Evolutionary conservation across 1,140 invertebrate species (phyloP).

Genomic region (Drosophila mojavensis): DNA sequence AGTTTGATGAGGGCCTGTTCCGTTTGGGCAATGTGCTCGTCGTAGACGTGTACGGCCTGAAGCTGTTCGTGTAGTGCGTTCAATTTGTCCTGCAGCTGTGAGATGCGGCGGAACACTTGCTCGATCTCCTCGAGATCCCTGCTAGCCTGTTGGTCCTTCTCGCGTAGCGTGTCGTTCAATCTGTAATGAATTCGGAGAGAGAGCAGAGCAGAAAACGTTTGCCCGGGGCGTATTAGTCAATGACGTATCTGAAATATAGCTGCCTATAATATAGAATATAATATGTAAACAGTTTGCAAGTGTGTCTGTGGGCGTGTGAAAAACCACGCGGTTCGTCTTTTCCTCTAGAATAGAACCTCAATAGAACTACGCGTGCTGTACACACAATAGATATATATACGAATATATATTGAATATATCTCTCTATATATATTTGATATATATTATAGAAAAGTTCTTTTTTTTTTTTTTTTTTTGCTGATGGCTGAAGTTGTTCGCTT

Average conservation of each 20-base stretch:
- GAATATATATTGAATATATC: slow-evolving; percentile 15
- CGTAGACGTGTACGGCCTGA: slow-evolving; percentile 89
- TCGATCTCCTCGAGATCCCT: slow-evolving; percentile 87
- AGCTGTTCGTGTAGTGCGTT: slow-evolving; percentile 87
- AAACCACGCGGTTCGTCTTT: slow-evolving; percentile 71
- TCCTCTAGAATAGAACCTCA: slow-evolving; percentile 54
- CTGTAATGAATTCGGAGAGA: slow-evolving; percentile 63
- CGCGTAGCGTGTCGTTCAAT: slow-evolving; percentile 85
- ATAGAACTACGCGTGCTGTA: slow-evolving; percentile 37
- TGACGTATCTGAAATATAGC: slow-evolving; percentile 37
- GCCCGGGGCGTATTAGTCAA: slow-evolving; percentile 83
- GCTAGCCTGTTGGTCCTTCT: slow-evolving; percentile 86
- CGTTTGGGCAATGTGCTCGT: slow-evolving; percentile 86
- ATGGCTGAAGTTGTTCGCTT: slow-evolving; percentile 32
- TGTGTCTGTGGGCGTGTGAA: slow-evolving; percentile 32
- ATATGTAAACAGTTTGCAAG: slow-evolving; percentile 40
- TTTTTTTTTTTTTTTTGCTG: slow-evolving; percentile 9
- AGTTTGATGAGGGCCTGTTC: slow-evolving; percentile 85
- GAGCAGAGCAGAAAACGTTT: slow-evolving; percentile 13
- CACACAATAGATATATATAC: slow-evolving; percentile 24
- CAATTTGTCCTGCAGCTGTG: slow-evolving; percentile 87
- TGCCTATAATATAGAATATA: slow-evolving; percentile 28
- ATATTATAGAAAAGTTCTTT: slow-evolving; percentile 56
- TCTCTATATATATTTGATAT: slow-evolving; percentile 42
- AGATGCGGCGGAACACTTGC: slow-evolving; percentile 87